phyloP scores from a whole-genome alignment of 2,797 vertebrate species.

The Coranthus polyacanthus region DNA sequence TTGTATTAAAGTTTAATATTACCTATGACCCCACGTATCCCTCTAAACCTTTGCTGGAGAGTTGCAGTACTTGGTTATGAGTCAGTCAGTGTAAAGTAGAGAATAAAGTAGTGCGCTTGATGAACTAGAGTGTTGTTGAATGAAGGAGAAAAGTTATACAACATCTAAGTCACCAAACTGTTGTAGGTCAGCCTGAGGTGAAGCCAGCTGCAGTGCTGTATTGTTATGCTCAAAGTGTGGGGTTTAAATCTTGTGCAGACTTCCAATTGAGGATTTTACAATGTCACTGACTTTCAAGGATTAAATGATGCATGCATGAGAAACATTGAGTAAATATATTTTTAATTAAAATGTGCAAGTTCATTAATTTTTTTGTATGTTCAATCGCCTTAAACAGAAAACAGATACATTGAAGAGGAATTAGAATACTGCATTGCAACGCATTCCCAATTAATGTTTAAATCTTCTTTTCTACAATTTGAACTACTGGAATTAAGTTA shows the following conservation, averaged over 20 bases:
- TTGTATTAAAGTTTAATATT: too few relatives aligned
- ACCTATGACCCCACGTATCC: too few relatives aligned
- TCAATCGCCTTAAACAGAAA: conserved; percentile 40
- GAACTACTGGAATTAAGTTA: neutral
- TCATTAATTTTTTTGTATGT: conserved; percentile 32
- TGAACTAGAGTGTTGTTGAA: conserved; percentile 3
- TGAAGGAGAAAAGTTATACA: conserved; percentile 27
- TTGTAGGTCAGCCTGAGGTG: conserved; percentile 31
- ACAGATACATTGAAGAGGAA: conserved; percentile 41
- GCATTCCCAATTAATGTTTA: conserved; percentile 31
- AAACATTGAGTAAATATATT: conserved; percentile 51
- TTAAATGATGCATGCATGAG: conserved; percentile 48
- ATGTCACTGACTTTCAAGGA: conserved; percentile 46
- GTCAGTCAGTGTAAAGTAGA: too few relatives aligned
- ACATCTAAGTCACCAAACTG: conserved; percentile 39
- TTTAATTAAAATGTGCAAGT: conserved; percentile 60
- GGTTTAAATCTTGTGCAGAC: conserved; percentile 35
- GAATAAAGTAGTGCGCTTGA: neutral
- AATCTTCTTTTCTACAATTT: conserved; percentile 20
- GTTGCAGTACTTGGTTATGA: too few relatives aligned
- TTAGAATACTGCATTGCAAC: conserved; percentile 17
- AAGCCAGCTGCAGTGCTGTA: conserved; percentile 17
- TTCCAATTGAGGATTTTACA: conserved; percentile 25
- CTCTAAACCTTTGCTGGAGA: too few relatives aligned
- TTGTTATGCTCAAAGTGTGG: conserved; percentile 19